Percentiles rank a stretch among this genome's conserved stretches.
Conservation (phyloP, 2,797 vertebrate species). For the Lutjanus argentimaculatus region DNA sequence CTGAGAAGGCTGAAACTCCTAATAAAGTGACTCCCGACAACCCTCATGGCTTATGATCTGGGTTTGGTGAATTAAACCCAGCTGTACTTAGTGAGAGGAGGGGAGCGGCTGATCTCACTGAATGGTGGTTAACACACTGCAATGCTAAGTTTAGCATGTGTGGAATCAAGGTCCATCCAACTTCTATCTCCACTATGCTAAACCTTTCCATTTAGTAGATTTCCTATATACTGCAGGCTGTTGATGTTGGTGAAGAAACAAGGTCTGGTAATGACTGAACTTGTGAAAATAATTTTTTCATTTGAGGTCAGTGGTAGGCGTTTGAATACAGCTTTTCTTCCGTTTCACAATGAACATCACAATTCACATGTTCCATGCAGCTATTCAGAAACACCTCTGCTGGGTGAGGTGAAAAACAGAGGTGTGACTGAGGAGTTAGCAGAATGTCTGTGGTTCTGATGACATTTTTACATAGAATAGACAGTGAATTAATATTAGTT, state of each 20-base stretch:
- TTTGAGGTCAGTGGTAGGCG: constrained; percentile 11
- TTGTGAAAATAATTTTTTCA: background rate
- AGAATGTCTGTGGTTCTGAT: background rate
- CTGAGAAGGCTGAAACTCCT: constrained; percentile 66
- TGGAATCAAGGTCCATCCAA: constrained; percentile 23
- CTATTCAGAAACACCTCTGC: constrained; percentile 59
- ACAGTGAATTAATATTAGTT: background rate
- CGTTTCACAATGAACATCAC: constrained; percentile 34
- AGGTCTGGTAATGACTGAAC: constrained; percentile 1
- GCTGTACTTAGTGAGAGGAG: constrained; percentile 50
- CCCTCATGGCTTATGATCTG: constrained; percentile 42
- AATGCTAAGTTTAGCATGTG: constrained; percentile 41
- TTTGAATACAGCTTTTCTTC: constrained; percentile 44
- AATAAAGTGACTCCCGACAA: constrained; percentile 54
- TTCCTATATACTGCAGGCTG: background rate
- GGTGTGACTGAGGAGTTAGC: constrained; percentile 19
- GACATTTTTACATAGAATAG: constrained; percentile 24
- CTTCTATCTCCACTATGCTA: constrained; percentile 7
- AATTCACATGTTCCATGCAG: constrained; percentile 54
- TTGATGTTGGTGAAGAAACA: background rate
- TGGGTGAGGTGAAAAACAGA: constrained; percentile 54
- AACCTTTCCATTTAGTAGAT: constrained; percentile 7
- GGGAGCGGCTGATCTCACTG: constrained; percentile 33
- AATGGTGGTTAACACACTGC: constrained; percentile 46
- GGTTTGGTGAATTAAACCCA: constrained; percentile 60